Conservation (phyloP, 2,113 vertebrate genomes). For the Heteronetta atricapilla region DNA sequence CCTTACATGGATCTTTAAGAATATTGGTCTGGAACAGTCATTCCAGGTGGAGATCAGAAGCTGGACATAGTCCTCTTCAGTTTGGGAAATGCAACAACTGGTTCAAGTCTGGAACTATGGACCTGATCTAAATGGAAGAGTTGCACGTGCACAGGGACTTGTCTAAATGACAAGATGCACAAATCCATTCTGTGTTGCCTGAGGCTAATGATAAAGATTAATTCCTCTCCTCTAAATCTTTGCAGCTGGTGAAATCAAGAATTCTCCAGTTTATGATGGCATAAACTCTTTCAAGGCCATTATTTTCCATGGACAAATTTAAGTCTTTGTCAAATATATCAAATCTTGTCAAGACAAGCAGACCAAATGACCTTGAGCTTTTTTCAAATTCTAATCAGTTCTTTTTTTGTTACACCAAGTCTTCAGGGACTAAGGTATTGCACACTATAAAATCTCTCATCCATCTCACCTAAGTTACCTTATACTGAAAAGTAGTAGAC, state of each 20-base stretch:
- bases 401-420: neutral
- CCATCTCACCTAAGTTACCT: neutral
- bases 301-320: neutral
- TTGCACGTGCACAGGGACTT: neutral
- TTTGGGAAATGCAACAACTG: neutral
- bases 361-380: neutral
- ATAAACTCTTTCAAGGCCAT: neutral
- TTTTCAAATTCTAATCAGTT: neutral
- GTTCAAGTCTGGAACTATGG: neutral
- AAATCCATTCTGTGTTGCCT: neutral
- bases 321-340: neutral
- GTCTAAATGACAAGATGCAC: neutral
- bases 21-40: neutral
- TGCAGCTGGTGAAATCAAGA: neutral
- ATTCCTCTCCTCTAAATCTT: neutral
- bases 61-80: neutral
- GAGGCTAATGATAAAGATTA: neutral
- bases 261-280: neutral
- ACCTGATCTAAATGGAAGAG: neutral
- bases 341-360: neutral
- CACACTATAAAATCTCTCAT: neutral
- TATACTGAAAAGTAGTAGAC: neutral
- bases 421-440: neutral
- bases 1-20: neutral
- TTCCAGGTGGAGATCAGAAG: neutral